Base-by-base conservation (phyloP, 2,797 vertebrate species). In the Lacerta bilineata region DNA sequence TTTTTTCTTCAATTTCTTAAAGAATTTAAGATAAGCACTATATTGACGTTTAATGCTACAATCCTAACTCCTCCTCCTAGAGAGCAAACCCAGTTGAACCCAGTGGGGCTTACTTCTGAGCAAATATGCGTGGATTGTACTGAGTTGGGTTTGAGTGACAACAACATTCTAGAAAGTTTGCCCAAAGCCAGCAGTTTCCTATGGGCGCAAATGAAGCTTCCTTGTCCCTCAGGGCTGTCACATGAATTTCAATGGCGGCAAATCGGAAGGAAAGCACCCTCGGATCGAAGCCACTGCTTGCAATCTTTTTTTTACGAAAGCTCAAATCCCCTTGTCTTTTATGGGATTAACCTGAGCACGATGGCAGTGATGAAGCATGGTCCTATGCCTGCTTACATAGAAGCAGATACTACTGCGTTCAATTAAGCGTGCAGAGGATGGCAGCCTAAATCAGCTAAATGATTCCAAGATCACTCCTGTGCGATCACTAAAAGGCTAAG, bases 1-100 rank as follows among this genome's bases (percentile, higher is more conserved):
- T 39, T 75, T 74, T 83, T 75, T 41, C 36, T 79, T 83, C 29
- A 88, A 80, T 83, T 75, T 55, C 36, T 79, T 83, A 33, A 88
- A 84, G 8, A 80, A 55, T 41, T 81, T 64, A 64, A 50, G 29
- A 84, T 13, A 84, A 85, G 2, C 18, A 46, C 74, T 85, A 80
- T 0, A 80, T 13, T 68, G 43, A 68, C 6, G 20, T 85, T 71
- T 39, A 83, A 39, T 10, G 27, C 17, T 71, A 39, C 46, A 72
- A 20, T 71, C 25, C 6, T 50, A 86, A 50, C 36, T 33, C 55
- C 4, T n/a, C 8, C 55, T 13, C 5, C 25, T 55, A 69, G 46
- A 64, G 11, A 75, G 20, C n/a, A 46, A 18, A 18, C 17, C 29
- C 41, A 43, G 9, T 33, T 46, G 81, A 33, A 46, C 1, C 39